These are phyloP conservation scores for Lapara coniferarum DNA, from an alignment of 2,888 invertebrate genomes.

Conservation along the genomic window DNA sequence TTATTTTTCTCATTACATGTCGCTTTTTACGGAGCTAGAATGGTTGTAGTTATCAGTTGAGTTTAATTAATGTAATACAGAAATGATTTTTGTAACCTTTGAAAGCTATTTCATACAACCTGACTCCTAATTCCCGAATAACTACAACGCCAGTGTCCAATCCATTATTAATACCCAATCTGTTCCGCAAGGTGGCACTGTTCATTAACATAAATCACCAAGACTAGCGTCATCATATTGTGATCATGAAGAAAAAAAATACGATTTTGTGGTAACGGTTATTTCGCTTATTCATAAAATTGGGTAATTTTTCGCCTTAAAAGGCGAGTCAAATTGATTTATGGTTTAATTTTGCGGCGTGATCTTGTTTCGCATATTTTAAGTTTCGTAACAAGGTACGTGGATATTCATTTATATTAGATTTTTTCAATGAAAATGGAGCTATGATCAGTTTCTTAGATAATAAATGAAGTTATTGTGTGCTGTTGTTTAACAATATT, in stretches of 20 bases:
- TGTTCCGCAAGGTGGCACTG: slow-evolving; percentile 57
- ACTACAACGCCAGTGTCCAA: slow-evolving; percentile 31
- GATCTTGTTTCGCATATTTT: slow-evolving; percentile 1
- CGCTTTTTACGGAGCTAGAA: slow-evolving; percentile 29
- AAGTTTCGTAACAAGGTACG: too few species aligned
- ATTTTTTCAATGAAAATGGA: neutral
- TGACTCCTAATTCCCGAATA: neutral
- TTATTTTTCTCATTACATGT: slow-evolving; percentile 47
- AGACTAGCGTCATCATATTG: slow-evolving; percentile 46
- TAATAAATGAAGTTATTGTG: too few species aligned
- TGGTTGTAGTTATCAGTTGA: too few species aligned
- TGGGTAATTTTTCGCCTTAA: slow-evolving; percentile 18
- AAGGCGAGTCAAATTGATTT: slow-evolving; percentile 22
- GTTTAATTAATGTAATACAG: too few species aligned
- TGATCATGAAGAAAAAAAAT: slow-evolving; percentile 35
- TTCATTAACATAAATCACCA: slow-evolving; percentile 66
- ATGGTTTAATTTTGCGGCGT: slow-evolving; percentile 16
- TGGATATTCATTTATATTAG: neutral
- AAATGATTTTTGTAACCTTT: too few species aligned
- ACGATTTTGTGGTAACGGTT: neutral
- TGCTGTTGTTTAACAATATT: too few species aligned
- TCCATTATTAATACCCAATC: slow-evolving; percentile 66
- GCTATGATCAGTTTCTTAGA: neutral
- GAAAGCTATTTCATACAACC: neutral
- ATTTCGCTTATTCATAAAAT: neutral